phyloP scores from a whole-genome alignment of 2,797 vertebrate species.

The Chromis chromis region DNA sequence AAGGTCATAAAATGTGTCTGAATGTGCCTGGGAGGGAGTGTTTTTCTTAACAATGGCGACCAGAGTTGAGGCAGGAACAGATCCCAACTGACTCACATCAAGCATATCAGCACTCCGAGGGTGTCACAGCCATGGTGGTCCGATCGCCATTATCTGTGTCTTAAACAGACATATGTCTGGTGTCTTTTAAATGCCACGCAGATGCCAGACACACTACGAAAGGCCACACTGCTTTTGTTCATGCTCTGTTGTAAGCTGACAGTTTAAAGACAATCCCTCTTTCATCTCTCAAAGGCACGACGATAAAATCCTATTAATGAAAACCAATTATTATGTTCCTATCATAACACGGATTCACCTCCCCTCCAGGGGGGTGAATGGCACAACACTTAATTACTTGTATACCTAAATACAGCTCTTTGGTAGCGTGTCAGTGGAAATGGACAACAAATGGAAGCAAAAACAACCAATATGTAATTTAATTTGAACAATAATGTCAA shows the following conservation, averaged over 20 bases:
- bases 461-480: constrained; percentile 14
- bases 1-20: neutral
- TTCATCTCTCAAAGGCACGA: constrained; percentile 41
- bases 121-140: constrained; percentile 68
- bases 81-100: constrained; percentile 60
- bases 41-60: constrained; percentile 37
- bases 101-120: constrained; percentile 63
- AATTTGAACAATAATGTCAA: constrained; percentile 5
- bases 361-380: constrained; percentile 9
- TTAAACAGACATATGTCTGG: constrained; percentile 71
- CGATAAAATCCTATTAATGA: constrained; percentile 18
- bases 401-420: constrained; percentile 15
- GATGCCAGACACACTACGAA: constrained; percentile 60
- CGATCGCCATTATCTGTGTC: constrained; percentile 67
- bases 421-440: neutral
- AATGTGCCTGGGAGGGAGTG: constrained; percentile 1
- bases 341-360: constrained; percentile 10
- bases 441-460: constrained; percentile 1
- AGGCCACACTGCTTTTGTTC: constrained; percentile 25
- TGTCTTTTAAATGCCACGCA: constrained; percentile 69
- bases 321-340: constrained; percentile 25
- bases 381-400: constrained; percentile 34
- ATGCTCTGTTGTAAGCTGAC: constrained; percentile 27
- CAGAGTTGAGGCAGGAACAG: constrained; percentile 27
- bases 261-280: constrained; percentile 42